Evolutionary conservation across 2,888 invertebrate species (phyloP).

Genomic region (Tiliacea citrago): DNA sequence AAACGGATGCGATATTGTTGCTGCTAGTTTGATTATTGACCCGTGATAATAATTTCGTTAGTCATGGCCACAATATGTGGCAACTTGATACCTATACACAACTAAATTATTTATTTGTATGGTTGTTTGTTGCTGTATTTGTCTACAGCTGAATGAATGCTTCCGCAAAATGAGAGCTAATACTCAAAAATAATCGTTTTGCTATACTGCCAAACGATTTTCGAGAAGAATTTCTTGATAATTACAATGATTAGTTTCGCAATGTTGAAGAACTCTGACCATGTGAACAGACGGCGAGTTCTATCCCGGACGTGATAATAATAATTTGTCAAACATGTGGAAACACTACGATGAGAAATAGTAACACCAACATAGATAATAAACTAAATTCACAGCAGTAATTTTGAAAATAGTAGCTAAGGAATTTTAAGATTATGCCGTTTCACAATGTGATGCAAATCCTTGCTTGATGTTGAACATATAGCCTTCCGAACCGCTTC

Average conservation of each 20-base stretch:
- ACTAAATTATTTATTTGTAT: not conserved
- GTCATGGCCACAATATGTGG: slow-evolving; percentile 1
- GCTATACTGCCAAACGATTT: too few species aligned
- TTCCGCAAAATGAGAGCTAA: not conserved
- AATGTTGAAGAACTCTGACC: slow-evolving; percentile 11
- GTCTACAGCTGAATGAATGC: not conserved
- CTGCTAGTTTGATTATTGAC: slow-evolving; percentile 9
- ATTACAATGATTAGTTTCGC: not conserved
- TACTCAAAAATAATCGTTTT: not conserved
- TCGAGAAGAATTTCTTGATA: not conserved
- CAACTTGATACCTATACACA: not conserved
- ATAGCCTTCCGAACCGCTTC: slow-evolving; percentile 31
- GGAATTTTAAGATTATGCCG: not conserved
- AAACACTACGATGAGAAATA: slow-evolving; percentile 8
- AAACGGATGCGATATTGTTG: slow-evolving; percentile 1
- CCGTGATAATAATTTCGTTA: slow-evolving; percentile 9
- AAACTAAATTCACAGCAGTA: not conserved
- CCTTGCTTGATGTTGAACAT: slow-evolving; percentile 21
- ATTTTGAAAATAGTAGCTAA: slow-evolving; percentile 1
- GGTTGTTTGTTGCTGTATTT: too few species aligned
- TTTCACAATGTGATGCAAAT: slow-evolving; percentile 30
- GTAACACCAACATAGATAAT: not conserved
- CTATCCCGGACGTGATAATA: slow-evolving; percentile 45
- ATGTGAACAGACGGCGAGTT: not conserved
- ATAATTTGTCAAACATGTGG: slow-evolving; percentile 44